Base-by-base conservation (phyloP, 2,113 vertebrate genomes). In the Anolis carolinensis region DNA sequence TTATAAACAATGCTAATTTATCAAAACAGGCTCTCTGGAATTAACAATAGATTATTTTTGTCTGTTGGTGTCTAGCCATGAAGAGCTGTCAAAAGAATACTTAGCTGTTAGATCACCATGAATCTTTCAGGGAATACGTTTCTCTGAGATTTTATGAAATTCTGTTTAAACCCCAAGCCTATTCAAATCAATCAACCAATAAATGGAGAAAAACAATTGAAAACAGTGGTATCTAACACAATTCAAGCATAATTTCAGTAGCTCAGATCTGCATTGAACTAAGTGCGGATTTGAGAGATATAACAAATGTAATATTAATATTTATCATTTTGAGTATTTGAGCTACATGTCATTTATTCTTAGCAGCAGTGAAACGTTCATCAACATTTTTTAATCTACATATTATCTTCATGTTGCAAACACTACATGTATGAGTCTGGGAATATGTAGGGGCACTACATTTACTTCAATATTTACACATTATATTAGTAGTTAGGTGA, bases 151-250 rank as follows among this genome's bases (percentile, higher is more conserved):
- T 1, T 59, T 85, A 85, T 79, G 70, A 8, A 30, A 36, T 77
- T 11, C 62, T 85, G 23, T 55, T 52, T 59, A 23, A 32, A n/a
- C 48, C n/a, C 39, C 39, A 44, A 44, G 39, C 39, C 39, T 44
- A 44, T 4, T 44, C 39, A 44, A 44, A 44, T 44, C 39, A 44
- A 44, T 44, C 39, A 44, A 44, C 39, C 39, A 84, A 44, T 30
- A 85, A 77, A 52, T 59, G 50, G 74, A 55, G 70, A 79, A 55
- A n/a, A 25, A 85, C 30, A 77, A 23, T 68, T 79, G n/a, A 70
- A 77, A 85, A 79, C 11, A 6, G 16, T 30, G 48, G 18, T 32
- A 85, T 78, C 1, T 5, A 39, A 13, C 63, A 70, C 79, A 71
- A 9, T 71, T 25, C 65, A 9, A 16, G 32, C 27, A 62, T 72